Evolutionary conservation across 1,140 invertebrate species (phyloP), one percentile per base, ranked within the genome.

Genomic region (Solenopsis fugax): DNA sequence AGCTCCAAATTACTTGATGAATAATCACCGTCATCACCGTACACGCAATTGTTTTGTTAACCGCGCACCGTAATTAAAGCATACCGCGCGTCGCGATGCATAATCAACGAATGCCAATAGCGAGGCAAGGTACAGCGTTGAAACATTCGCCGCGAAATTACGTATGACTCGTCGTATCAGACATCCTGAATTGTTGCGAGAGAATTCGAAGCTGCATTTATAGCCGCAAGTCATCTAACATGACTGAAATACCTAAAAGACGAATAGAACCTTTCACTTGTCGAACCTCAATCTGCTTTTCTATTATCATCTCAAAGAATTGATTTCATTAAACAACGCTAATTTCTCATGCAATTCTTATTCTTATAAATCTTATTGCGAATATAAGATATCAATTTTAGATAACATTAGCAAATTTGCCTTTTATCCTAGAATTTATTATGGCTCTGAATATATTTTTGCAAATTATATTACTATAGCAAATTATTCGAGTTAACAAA

Each of bases 11-110:
- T 41, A 48, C 4, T 41, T 80, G 71, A 84, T 69, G 60, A 88
- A 88, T 86, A 89, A 88, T 86, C n/a, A n/a, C n/a, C 41, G 37
- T 45, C 86, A 86, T 60, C 60, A n/a, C 29, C 50, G 5, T n/a
- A 69, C 48, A 41, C 48, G 48, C 48, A 6, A 12, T 41, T 16
- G 48, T 64, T 65, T 34, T 64, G 86, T 89, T 86, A 85, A 16
- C 58, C 45, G 48, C 52, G 12, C 12, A 48, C 13, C 37, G 24
- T n/a, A 65, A 67, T 73, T 24, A n/a, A 77, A 77, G 37, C 41
- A 45, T 45, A 52, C 6, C 48, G 37, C 0, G 37, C 56, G 48
- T 21, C 10, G 41, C 48, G 24, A 71, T 12, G 48, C 52, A 37
- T 72, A 72, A 60, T 82, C 69, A 81, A 12, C 24, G 9, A 56